Conservation (phyloP, 2,888 invertebrate species). For the Cenopis cana region DNA sequence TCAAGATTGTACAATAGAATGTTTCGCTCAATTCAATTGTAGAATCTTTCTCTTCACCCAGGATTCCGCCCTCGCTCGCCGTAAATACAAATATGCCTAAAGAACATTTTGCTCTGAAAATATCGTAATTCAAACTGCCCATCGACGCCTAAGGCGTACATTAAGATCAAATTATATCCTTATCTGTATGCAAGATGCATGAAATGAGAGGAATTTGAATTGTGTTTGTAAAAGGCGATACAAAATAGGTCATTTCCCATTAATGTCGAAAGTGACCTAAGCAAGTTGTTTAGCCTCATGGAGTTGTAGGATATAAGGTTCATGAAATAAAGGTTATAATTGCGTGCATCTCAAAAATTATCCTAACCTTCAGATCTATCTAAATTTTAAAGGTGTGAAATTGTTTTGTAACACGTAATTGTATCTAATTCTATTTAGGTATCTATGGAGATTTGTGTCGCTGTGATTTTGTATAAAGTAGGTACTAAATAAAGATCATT, state of each 20-base stretch:
- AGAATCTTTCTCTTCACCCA: too few relatives aligned
- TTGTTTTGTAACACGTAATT: neutral
- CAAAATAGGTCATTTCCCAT: constrained; percentile 21
- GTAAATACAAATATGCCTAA: too few relatives aligned
- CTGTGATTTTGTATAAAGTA: too few relatives aligned
- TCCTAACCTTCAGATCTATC: neutral
- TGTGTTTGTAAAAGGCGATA: constrained; percentile 28
- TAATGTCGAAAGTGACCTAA: neutral
- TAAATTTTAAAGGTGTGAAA: neutral
- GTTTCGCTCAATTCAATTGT: too few relatives aligned
- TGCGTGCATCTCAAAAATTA: too few relatives aligned
- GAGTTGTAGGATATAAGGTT: neutral
- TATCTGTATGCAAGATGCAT: constrained; percentile 18
- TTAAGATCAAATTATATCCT: constrained; percentile 32
- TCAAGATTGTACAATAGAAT: too few relatives aligned
- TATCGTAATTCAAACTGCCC: neutral
- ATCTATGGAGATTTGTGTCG: neutral
- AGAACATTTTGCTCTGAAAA: neutral
- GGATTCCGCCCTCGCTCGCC: too few relatives aligned
- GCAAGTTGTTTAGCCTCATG: neutral
- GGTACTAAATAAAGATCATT: too few relatives aligned
- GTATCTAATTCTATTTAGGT: neutral
- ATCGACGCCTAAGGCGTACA: constrained; percentile 1
- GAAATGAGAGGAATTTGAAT: constrained; percentile 29
- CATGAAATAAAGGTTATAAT: neutral